Conservation (phyloP, 2,888 invertebrate genomes). For the Ectobius pallidus region DNA sequence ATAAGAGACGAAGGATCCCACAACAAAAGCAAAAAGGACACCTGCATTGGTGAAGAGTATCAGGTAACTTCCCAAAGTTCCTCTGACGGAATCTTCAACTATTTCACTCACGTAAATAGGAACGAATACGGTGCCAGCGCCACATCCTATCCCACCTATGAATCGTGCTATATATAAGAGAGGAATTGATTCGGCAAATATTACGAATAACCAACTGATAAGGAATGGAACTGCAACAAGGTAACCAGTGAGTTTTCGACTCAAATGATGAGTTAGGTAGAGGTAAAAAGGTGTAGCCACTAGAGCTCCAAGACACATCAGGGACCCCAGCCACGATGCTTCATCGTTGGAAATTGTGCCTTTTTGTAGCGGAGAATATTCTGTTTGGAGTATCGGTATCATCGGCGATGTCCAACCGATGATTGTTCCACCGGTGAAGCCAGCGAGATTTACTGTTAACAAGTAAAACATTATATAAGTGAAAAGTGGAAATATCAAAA, state of each 20-base stretch:
- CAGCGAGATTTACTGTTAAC: constrained; percentile 22
- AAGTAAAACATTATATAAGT: neutral
- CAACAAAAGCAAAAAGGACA: constrained; percentile 65
- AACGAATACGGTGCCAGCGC: constrained; percentile 1
- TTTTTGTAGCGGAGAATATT: neutral
- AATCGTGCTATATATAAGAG: neutral
- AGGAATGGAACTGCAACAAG: constrained; percentile 14
- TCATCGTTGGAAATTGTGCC: constrained; percentile 23
- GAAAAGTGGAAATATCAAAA: too few species aligned
- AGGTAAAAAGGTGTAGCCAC: constrained; percentile 11
- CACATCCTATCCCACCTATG: constrained; percentile 9
- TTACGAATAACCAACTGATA: neutral
- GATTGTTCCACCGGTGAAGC: constrained; percentile 25
- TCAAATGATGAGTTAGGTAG: neutral
- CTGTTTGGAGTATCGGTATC: constrained; percentile 29
- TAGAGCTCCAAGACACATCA: constrained; percentile 31
- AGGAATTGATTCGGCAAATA: neutral
- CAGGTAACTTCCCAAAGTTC: constrained; percentile 65
- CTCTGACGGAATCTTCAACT: constrained; percentile 55
- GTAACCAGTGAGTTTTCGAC: neutral
- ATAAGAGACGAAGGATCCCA: constrained; percentile 63
- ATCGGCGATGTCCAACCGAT: constrained; percentile 32
- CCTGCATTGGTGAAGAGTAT: constrained; percentile 63
- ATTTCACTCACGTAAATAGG: constrained; percentile 27
- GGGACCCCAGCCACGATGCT: constrained; percentile 35